Conservation (phyloP, 1,140 invertebrate genomes). For the Chironomus tepperi region DNA sequence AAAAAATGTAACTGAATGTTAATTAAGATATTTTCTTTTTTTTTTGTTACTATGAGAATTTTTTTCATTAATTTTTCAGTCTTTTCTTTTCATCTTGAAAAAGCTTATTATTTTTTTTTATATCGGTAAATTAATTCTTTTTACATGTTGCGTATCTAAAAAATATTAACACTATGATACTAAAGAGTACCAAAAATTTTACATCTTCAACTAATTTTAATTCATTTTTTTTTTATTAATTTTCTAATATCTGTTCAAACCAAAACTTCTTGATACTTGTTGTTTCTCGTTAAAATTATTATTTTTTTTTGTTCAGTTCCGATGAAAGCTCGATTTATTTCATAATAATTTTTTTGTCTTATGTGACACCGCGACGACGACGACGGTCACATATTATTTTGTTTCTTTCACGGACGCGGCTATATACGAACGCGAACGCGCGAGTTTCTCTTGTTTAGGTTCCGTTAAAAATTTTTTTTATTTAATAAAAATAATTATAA, state of each 20-base stretch:
- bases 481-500: too few species aligned
- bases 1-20: too few species aligned
- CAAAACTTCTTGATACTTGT: background rate
- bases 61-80: background rate
- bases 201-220: background rate
- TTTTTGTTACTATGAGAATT: too few species aligned
- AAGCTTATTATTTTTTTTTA: background rate
- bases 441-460: background rate
- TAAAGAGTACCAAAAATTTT: background rate
- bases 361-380: background rate
- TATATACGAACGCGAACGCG: background rate
- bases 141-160: background rate
- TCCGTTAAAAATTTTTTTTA: too few species aligned
- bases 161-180: background rate
- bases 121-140: background rate
- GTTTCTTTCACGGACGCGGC: background rate
- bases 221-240: background rate
- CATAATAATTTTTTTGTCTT: background rate
- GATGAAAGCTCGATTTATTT: conserved; percentile 8
- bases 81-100: conserved; percentile 4
- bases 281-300: background rate
- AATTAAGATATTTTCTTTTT: too few species aligned
- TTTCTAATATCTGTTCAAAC: background rate
- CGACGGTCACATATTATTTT: too few species aligned
- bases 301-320: conserved; percentile 12